A percentile compares a stretch with the other conserved stretches of the same genome.
These are phyloP conservation scores for Buphagus erythrorhynchus DNA, from an alignment of 2,797 vertebrate species.

Conservation along the genomic window DNA sequence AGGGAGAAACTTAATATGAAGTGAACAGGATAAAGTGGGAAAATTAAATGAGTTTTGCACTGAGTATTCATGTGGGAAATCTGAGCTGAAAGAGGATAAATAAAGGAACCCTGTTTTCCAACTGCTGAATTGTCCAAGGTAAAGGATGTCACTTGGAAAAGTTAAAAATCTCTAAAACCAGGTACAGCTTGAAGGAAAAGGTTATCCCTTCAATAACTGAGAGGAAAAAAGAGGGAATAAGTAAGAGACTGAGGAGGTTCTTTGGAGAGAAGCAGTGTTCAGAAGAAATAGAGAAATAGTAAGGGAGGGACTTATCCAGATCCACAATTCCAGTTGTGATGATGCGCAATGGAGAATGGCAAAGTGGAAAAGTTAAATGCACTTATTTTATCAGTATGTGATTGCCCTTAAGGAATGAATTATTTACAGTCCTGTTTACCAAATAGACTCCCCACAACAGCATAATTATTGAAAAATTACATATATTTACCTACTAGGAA, in stretches of 20 bases:
- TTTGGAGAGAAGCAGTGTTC: background rate
- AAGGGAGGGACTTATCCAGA: background rate
- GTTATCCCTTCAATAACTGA: background rate
- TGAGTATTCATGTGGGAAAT: constrained; percentile 23
- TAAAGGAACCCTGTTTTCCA: background rate
- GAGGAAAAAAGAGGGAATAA: background rate
- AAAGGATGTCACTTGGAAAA: background rate
- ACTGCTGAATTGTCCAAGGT: background rate
- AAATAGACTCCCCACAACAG: background rate
- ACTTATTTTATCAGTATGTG: background rate
- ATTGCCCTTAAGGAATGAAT: background rate
- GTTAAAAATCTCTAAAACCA: background rate
- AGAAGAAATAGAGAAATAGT: background rate
- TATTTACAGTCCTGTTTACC: background rate
- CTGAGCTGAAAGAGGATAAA: background rate
- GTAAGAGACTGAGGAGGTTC: background rate
- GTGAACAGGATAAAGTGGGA: constrained; percentile 25
- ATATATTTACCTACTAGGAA: background rate
- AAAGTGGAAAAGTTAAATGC: background rate
- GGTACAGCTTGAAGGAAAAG: background rate
- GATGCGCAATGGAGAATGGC: background rate
- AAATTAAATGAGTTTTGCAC: constrained; percentile 53
- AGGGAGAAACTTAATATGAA: constrained; percentile 24
- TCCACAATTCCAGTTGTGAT: background rate
- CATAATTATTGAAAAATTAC: background rate